Evolutionary conservation across 2,113 vertebrate genomes (phyloP).

Genomic region (Eulemur macaco): DNA sequence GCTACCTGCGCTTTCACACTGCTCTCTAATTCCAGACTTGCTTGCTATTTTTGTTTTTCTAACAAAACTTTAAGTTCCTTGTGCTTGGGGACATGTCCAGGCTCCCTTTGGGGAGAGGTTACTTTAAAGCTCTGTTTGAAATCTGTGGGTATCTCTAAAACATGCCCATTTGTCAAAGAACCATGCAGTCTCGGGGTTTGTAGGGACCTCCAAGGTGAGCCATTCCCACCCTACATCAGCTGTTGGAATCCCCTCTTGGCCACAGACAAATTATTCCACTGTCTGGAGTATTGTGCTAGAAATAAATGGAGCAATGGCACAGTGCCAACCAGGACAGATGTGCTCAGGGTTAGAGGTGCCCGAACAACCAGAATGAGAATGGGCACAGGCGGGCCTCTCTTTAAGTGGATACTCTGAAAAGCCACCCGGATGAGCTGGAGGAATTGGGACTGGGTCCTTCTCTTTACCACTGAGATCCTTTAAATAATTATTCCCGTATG

Average conservation of each 20-base stretch:
- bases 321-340: neutral
- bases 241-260: neutral
- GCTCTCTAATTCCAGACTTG: neutral
- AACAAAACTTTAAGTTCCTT: neutral
- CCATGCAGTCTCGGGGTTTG: neutral
- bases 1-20: neutral
- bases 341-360: neutral
- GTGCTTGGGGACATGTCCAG: neutral
- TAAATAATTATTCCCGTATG: neutral
- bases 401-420: neutral
- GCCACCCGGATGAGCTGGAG: neutral
- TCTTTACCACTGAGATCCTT: neutral
- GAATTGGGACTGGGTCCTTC: neutral
- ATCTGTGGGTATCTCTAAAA: neutral
- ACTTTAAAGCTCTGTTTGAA: slow-evolving; percentile 1
- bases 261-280: neutral
- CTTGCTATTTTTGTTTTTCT: neutral
- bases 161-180: neutral
- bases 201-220: neutral
- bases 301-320: neutral
- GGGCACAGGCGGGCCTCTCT: neutral
- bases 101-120: neutral
- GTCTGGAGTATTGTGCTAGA: neutral
- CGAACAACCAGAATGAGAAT: neutral
- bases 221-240: neutral